phyloP scores from a whole-genome alignment of 2,888 invertebrate species.

The Pristionchus japonicus region DNA sequence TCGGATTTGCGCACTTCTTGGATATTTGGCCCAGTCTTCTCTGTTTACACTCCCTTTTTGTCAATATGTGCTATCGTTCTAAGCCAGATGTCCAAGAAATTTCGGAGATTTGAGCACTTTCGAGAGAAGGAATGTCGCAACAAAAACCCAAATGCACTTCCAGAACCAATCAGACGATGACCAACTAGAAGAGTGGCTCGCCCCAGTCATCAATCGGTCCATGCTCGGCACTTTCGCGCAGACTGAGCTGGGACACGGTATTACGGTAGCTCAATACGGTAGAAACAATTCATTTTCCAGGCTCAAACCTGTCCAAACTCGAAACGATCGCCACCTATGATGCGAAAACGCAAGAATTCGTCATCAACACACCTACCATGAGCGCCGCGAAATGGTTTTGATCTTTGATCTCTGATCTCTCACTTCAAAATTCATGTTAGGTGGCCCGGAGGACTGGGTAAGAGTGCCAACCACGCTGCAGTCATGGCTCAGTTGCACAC shows the following conservation, averaged over 20 bases:
- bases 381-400: conserved; percentile 89
- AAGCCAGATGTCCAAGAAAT: too few relatives aligned
- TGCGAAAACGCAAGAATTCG: conserved; percentile 85
- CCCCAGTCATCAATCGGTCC: conserved; percentile 84
- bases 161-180: conserved; percentile 85
- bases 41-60: too few relatives aligned
- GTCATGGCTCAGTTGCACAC: conserved; percentile 92
- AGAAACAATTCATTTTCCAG: conserved; percentile 74
- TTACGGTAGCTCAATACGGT: too few relatives aligned
- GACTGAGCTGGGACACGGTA: conserved; percentile 88
- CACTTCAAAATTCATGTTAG: not conserved
- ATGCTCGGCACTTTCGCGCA: conserved; percentile 96
- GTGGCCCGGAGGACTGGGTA: conserved; percentile 95
- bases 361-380: conserved; percentile 88
- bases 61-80: too few relatives aligned
- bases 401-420: not conserved
- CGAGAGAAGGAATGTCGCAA: too few relatives aligned
- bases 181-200: conserved; percentile 88
- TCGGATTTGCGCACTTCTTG: too few relatives aligned
- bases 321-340: conserved; percentile 95
- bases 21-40: not conserved
- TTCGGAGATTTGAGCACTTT: not conserved
- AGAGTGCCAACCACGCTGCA: conserved; percentile 91
- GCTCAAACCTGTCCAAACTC: conserved; percentile 86
- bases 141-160: too few relatives aligned